These are phyloP conservation scores for Nematolebias whitei DNA, from an alignment of 2,113 vertebrate genomes.

Conservation along the genomic window DNA sequence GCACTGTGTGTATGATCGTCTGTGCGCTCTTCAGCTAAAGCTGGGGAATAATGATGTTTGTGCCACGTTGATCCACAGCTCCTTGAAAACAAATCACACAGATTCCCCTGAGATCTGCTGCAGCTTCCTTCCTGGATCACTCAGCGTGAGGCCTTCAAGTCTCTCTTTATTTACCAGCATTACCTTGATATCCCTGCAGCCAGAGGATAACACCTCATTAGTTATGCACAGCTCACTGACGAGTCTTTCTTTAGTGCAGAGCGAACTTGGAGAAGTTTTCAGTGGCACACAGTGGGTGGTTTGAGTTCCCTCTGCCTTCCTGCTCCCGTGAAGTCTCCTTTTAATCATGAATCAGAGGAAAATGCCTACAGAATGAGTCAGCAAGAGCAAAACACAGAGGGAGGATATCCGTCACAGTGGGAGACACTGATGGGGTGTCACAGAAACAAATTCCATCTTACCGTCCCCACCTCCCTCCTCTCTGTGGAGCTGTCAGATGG, in stretches of 20 bases:
- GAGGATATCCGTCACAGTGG: conserved; percentile 60
- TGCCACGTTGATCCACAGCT: conserved; percentile 34
- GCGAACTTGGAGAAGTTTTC: conserved; percentile 56
- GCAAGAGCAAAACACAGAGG: conserved; percentile 47
- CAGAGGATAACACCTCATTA: conserved; percentile 50
- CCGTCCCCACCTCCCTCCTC: conserved; percentile 17
- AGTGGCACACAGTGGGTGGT: conserved; percentile 42
- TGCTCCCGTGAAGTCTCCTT: conserved; percentile 38
- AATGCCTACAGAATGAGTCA: conserved; percentile 66
- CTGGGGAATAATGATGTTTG: conserved; percentile 59
- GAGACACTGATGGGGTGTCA: conserved; percentile 54
- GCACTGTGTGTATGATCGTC: neutral
- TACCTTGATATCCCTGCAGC: conserved; percentile 23
- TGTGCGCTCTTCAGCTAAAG: conserved; percentile 29
- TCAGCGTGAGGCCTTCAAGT: conserved; percentile 9
- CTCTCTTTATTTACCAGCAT: conserved; percentile 1
- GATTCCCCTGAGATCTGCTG: conserved; percentile 15
- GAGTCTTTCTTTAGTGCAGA: conserved; percentile 42
- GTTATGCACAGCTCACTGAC: conserved; percentile 46
- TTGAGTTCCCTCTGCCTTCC: conserved; percentile 32
- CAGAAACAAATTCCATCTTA: conserved; percentile 42
- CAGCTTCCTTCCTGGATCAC: conserved; percentile 20
- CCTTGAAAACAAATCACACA: conserved; percentile 47
- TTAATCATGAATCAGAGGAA: conserved; percentile 40
- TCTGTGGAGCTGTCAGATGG: conserved; percentile 36